Base-by-base conservation (phyloP, 2,797 vertebrate genomes). In the Ctenopoma multispine region DNA sequence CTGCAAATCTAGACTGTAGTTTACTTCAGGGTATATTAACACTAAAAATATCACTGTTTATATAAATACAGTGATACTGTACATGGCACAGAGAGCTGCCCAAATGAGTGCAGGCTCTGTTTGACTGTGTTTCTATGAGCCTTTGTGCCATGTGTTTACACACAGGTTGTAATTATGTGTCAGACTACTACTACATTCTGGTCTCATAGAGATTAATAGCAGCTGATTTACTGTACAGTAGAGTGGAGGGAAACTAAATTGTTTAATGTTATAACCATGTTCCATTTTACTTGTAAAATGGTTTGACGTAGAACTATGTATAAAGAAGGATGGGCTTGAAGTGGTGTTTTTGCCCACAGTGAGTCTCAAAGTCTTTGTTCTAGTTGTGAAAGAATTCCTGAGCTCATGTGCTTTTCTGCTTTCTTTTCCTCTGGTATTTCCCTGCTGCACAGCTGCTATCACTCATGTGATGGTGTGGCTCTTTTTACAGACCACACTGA, bases 401-500 rank as follows among this genome's bases (percentile, higher is more conserved):
- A 81, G 76, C 84, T 83, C 80, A 69, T 83, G 80, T 75, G 75
- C 64, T 77, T 75, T 56, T 73, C 60, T 82, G 70, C 53, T 76
- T 68, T 79, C 47, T 60, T 72, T 43, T 46, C 21, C 62, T 47
- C 0, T 43, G 50, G 47, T 63, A 56, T 76, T 74, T 75, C 77
- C 75, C 73, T 11, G 36, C 60, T 31, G 77, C 67, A 60, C 76
- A 75, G 64, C 72, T 70, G 69, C n/a, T 51, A 78, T 85, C 77
- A 70, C 57, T 79, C 80, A 79, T 54, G 60, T 73, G 72, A 73
- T 50, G 74, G 17, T 72, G 57, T 51, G 8, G 57, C 65, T 66
- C 70, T 65, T 49, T 69, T 75, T 55, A 72, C 63, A 69, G 46
- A 71, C 69, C 58, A 40, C 75, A 57, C 64, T 79, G 38, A 70